phyloP scores from a whole-genome alignment of 2,113 vertebrate genomes.

The Mola mola region DNA sequence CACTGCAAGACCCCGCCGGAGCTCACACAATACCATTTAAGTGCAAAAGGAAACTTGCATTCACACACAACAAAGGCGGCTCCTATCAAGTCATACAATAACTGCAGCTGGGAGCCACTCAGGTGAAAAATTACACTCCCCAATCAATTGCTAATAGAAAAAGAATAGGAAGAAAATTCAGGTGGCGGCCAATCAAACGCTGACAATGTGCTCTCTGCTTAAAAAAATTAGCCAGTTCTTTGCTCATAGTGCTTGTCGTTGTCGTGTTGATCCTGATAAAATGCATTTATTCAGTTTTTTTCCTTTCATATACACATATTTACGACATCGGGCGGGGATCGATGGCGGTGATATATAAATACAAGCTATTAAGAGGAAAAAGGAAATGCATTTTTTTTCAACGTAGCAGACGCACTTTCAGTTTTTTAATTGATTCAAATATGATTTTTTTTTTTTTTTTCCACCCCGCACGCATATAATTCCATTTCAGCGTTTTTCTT shows the following conservation, averaged over 20 bases:
- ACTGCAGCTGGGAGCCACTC: constrained; percentile 49
- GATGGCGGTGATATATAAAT: constrained; percentile 56
- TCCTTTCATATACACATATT: constrained; percentile 57
- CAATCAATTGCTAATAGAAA: constrained; percentile 77
- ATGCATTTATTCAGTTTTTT: constrained; percentile 60
- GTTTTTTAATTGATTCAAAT: constrained; percentile 76
- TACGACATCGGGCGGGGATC: constrained; percentile 46
- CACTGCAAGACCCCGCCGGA: constrained; percentile 51
- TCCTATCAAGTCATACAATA: constrained; percentile 62
- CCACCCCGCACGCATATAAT: constrained; percentile 57
- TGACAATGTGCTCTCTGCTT: constrained; percentile 47
- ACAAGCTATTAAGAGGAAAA: constrained; percentile 43
- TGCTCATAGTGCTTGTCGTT: constrained; percentile 52
- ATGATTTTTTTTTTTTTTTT: constrained; percentile 44
- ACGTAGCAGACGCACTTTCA: constrained; percentile 33
- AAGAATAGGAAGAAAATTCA: no score
- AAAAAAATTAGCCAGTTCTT: constrained; percentile 63
- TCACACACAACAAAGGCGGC: constrained; percentile 39
- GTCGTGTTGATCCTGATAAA: constrained; percentile 67
- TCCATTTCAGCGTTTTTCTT: constrained; percentile 67
- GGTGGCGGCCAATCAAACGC: constrained; percentile 63
- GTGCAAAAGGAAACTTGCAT: constrained; percentile 29
- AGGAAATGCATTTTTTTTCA: constrained; percentile 32
- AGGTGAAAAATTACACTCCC: constrained; percentile 76
- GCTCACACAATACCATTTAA: constrained; percentile 43